Evolutionary conservation across 2,797 vertebrate species (phyloP).

Genomic region (Liparis tanakae): DNA sequence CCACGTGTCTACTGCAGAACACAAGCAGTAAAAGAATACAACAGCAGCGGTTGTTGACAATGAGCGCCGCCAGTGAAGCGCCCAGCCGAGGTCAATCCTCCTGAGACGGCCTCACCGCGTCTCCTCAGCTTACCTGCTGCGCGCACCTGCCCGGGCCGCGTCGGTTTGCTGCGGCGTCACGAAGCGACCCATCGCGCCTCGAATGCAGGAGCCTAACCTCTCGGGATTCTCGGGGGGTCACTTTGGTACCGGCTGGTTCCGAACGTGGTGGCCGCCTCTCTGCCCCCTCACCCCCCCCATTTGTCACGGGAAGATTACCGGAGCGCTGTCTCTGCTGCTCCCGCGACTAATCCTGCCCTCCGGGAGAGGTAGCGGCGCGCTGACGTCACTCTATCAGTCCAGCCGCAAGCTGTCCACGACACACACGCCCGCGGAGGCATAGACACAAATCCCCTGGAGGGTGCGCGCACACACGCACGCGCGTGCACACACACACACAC

Average conservation of each 20-base stretch:
- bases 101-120: conserved; percentile 51
- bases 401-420: conserved; percentile 76
- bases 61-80: conserved; percentile 57
- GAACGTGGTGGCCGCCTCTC: conserved; percentile 45
- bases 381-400: conserved; percentile 83
- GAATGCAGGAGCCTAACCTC: conserved; percentile 16
- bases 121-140: conserved; percentile 68
- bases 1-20: conserved; percentile 1
- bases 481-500: neutral
- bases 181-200: conserved; percentile 50
- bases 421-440: conserved; percentile 42
- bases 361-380: conserved; percentile 76
- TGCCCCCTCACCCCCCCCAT: conserved; percentile 68
- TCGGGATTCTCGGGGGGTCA: conserved; percentile 52
- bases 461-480: conserved; percentile 8
- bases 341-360: conserved; percentile 81
- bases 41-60: conserved; percentile 68
- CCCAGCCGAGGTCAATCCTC: conserved; percentile 73
- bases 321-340: conserved; percentile 74
- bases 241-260: conserved; percentile 54
- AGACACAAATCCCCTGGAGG: conserved; percentile 66
- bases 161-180: conserved; percentile 37
- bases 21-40: conserved; percentile 50
- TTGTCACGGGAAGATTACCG: conserved; percentile 79
- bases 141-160: conserved; percentile 60